A percentile compares a stretch with the other conserved stretches of the same genome.
Conservation (phyloP, 2,797 vertebrate species). For the Urosaurus nigricauda region DNA sequence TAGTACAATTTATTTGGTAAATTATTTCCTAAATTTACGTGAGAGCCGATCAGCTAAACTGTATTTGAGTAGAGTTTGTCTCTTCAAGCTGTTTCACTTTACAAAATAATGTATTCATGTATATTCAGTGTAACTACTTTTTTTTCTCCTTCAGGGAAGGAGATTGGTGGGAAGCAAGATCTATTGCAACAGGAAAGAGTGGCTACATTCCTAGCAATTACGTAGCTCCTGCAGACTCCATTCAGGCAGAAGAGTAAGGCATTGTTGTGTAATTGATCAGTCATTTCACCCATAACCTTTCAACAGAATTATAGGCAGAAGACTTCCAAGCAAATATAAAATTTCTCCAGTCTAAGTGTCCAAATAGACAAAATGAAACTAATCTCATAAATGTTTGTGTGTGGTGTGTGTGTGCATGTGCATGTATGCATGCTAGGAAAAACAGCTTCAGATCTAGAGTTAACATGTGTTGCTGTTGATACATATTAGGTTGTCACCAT, state of each 20-base stretch:
- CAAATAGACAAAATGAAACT: background rate
- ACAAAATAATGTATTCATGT: background rate
- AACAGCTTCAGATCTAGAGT: constrained; percentile 50
- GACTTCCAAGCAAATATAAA: constrained; percentile 34
- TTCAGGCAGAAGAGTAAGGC: constrained; percentile 97
- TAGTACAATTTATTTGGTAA: background rate
- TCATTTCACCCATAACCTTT: constrained; percentile 68
- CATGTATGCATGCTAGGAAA: constrained; percentile 6
- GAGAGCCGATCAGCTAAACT: background rate
- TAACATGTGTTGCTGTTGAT: background rate
- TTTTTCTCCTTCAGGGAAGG: constrained; percentile 87
- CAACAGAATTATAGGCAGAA: constrained; percentile 2
- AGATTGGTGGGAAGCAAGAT: constrained; percentile 98
- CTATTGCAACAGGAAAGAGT: constrained; percentile 94
- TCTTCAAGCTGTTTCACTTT: background rate
- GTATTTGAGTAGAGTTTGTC: constrained; percentile 23
- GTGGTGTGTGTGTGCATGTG: background rate
- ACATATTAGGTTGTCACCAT: constrained; percentile 28
- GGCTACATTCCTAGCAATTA: constrained; percentile 99
- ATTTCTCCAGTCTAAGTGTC: background rate
- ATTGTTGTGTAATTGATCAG: constrained; percentile 63
- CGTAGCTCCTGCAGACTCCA: constrained; percentile 96
- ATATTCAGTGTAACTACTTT: constrained; percentile 59
- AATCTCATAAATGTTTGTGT: background rate
- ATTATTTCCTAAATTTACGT: background rate